Conservation (phyloP, 2,888 invertebrate species). For the Polylopha cassiicola region DNA sequence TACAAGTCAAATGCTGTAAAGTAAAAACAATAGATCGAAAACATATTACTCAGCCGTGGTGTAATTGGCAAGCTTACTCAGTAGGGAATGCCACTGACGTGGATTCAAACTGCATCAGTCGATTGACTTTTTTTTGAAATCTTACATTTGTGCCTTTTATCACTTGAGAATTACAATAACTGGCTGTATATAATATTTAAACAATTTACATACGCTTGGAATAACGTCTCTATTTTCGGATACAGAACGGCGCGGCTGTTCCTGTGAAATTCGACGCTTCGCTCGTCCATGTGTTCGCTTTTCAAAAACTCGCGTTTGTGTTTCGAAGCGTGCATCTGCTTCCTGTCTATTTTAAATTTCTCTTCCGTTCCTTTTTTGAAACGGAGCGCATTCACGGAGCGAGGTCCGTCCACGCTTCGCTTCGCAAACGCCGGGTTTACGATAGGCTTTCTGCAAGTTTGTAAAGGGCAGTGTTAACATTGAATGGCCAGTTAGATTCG, state of each 20-base stretch:
- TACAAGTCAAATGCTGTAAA: too few relatives aligned
- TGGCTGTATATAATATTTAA: constrained; percentile 9
- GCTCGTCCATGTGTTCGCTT: constrained; percentile 42
- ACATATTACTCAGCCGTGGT: too few relatives aligned
- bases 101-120: too few relatives aligned
- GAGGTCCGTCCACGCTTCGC: constrained; percentile 51
- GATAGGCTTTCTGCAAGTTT: constrained; percentile 44
- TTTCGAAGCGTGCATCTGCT: constrained; percentile 63
- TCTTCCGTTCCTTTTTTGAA: constrained; percentile 42
- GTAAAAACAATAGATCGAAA: too few relatives aligned
- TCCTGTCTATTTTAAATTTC: constrained; percentile 59
- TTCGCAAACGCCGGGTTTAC: constrained; percentile 72
- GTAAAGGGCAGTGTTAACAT: too few relatives aligned
- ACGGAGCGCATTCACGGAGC: constrained; percentile 26
- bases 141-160: too few relatives aligned
- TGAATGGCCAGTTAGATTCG: too few relatives aligned
- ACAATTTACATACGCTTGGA: constrained; percentile 75
- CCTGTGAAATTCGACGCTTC: constrained; percentile 76
- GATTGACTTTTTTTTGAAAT: too few relatives aligned
- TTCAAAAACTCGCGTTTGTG: constrained; percentile 60
- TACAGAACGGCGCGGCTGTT: constrained; percentile 79
- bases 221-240: constrained; percentile 80
- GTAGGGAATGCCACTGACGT: too few relatives aligned
- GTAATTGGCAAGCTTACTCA: too few relatives aligned
- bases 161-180: too few relatives aligned